phyloP scores from a whole-genome alignment of 2,888 invertebrate genomes.

The Mantis religiosa region DNA sequence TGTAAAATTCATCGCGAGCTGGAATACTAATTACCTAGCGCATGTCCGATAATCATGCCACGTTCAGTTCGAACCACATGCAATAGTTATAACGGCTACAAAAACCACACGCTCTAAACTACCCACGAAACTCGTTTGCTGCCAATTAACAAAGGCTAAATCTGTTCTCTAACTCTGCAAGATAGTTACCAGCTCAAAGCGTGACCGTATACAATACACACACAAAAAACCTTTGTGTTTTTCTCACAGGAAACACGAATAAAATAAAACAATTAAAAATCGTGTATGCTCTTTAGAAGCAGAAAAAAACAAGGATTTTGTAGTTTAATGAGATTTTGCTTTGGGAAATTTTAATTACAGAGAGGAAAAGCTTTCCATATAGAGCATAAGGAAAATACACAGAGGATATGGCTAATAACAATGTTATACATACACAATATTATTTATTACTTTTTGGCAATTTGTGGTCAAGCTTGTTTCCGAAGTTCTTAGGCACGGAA shows the following conservation, averaged over 20 bases:
- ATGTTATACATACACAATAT: too few species aligned
- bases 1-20: background rate
- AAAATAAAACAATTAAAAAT: background rate
- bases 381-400: background rate
- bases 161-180: background rate
- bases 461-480: too few species aligned
- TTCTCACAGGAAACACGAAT: background rate
- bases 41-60: background rate
- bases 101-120: background rate
- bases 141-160: background rate
- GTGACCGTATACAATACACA: background rate
- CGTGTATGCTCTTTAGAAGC: background rate
- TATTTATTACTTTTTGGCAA: too few species aligned
- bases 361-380: background rate
- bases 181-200: background rate
- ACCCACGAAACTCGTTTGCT: background rate
- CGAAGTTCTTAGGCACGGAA: too few species aligned
- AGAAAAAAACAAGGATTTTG: background rate
- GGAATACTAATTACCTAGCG: background rate
- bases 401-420: too few species aligned
- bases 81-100: background rate
- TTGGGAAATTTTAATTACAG: background rate
- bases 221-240: background rate
- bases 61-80: background rate
- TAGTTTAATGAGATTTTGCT: background rate